A percentile compares a stretch with the other conserved stretches of the same genome.
Evolutionary conservation across 2,888 invertebrate species (phyloP).

Genomic region (Luffia ferchaultella): DNA sequence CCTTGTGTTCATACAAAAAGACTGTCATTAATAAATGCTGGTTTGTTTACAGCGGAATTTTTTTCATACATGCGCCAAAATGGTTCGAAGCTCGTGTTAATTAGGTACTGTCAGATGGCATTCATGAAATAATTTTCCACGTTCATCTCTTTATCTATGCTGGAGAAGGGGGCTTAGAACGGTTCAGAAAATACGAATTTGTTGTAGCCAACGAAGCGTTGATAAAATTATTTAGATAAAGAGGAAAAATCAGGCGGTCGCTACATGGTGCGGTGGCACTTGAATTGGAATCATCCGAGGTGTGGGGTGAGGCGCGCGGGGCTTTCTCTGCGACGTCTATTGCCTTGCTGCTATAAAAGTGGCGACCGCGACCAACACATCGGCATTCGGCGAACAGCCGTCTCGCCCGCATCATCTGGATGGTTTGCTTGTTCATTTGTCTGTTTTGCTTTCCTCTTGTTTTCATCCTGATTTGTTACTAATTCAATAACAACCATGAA

Average conservation of each 20-base stretch:
- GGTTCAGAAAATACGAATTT: too few species aligned
- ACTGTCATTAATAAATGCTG: too few species aligned
- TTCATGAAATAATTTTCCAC: too few species aligned
- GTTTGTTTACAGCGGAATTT: too few species aligned
- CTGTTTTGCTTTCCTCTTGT: conserved; percentile 30
- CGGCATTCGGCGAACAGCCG: conserved; percentile 64
- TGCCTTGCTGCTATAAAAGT: conserved; percentile 48
- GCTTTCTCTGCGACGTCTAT: conserved; percentile 41
- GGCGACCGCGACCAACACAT: conserved; percentile 57
- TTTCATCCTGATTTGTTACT: conserved; percentile 40
- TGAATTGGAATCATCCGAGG: too few species aligned
- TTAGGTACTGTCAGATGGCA: too few species aligned
- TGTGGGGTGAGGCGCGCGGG: conserved; percentile 49
- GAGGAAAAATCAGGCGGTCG: conserved; percentile 61
- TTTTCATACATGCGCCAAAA: too few species aligned
- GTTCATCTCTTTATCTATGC: too few species aligned
- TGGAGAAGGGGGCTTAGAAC: too few species aligned
- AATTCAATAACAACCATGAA: conserved; percentile 43
- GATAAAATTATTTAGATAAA: conserved; percentile 51
- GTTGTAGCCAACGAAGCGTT: conserved; percentile 29
- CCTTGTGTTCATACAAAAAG: too few species aligned
- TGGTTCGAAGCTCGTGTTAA: too few species aligned
- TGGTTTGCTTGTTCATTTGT: conserved; percentile 35
- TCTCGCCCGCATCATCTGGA: conserved; percentile 54
- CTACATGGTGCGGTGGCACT: conserved; percentile 31